phyloP scores from a whole-genome alignment of 2,797 vertebrate species.

The Pangasius djambal region DNA sequence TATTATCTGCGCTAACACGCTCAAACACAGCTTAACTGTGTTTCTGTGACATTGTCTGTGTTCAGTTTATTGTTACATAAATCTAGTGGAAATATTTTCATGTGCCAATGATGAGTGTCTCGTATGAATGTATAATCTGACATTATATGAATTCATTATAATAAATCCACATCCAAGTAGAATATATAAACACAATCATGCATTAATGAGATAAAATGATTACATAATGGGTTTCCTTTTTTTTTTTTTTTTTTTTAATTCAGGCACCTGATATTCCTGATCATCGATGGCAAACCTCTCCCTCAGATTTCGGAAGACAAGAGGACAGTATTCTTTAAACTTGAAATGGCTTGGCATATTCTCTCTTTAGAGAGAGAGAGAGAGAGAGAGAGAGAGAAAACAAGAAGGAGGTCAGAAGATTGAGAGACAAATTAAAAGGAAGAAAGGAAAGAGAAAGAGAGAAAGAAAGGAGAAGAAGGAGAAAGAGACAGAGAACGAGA shows the following conservation, averaged over 20 bases:
- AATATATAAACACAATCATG: neutral
- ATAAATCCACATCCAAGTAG: neutral
- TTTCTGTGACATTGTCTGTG: neutral
- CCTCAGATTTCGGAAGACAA: conserved; percentile 97
- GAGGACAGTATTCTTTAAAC: conserved; percentile 99
- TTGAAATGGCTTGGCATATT: conserved; percentile 99
- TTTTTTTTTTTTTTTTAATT: neutral
- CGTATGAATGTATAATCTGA: neutral
- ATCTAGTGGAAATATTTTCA: neutral
- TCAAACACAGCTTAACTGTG: neutral
- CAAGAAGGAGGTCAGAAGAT: neutral
- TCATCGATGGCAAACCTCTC: conserved; percentile 97
- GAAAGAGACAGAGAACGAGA: neutral
- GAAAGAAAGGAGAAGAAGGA: no score
- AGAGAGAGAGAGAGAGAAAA: neutral
- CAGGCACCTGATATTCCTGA: conserved; percentile 94
- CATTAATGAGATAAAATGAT: neutral
- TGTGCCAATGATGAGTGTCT: neutral
- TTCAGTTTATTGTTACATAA: neutral
- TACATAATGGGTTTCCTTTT: neutral
- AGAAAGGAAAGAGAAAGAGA: neutral
- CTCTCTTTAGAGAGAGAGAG: conserved; percentile 78
- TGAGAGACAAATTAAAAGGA: no score
- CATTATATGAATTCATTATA: neutral
- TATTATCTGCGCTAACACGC: neutral